Base-by-base conservation (phyloP, 2,888 invertebrate genomes). In the Meta bourneti region DNA sequence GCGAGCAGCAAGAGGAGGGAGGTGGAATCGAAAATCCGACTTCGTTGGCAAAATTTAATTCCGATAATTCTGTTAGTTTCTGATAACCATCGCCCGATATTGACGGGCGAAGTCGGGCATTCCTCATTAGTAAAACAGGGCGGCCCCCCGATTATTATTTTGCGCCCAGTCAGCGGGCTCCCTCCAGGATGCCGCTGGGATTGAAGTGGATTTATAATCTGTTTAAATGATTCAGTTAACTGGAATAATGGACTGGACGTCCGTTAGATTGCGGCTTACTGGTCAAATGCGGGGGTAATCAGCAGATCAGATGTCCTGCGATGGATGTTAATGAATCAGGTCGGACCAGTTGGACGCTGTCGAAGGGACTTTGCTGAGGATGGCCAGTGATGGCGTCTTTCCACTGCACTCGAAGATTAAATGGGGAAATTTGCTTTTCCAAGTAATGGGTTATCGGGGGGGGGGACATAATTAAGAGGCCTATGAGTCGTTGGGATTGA, bases 31-130 rank as follows among this genome's bases (percentile, higher is more conserved):
- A 48, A 34, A 75, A 11, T 72, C 34, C 75, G 71, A 34, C 75
- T 75, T 75, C 75, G 78, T 81, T 70, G 48, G 81, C 61, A 49
- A 81, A 69, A 81, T 81, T 81, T 81, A 69, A 81, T 81, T 81
- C 81, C 81, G 81, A 81, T 81, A 81, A 81, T 81, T 81, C 81
- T 8, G 16, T 81, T 81, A 48, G 70, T 9, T 48, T 16, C 69
- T 52, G 20, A 20, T 34, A 79, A 61, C 54, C 75, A 75, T n/a
- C 19, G 11, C 77, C 61, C 61, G 61, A 61, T 61, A 61, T 16
- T 16, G 13, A 16, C 61, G 61, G 13, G 61, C 11, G 61, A 61
- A 13, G 78, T 75, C 79, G 69, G 61, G 81, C 81, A 48, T n/a
- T 61, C 9, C 79, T 61, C 61, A 79, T 79, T 79, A 79, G 79